Base-by-base conservation (phyloP, 2,113 vertebrate species). In the Micronycteris hirsuta region DNA sequence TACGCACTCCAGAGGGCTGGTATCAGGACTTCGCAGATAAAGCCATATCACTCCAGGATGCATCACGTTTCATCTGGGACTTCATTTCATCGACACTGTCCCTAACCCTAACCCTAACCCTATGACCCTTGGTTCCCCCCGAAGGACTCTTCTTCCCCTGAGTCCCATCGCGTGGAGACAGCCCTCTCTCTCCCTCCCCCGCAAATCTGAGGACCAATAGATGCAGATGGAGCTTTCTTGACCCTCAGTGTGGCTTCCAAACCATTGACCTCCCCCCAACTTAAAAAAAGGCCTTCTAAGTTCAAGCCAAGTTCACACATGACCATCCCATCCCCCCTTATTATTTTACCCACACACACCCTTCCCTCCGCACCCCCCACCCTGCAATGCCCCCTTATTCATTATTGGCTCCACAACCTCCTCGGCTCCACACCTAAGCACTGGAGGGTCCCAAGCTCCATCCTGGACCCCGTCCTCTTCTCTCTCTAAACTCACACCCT, bases 91-190 rank as follows among this genome's bases (percentile, higher is more conserved):
- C 68, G 4, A 4, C 33, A 20, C 26, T 38, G 28, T 19, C 41
- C 31, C 52, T 54, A 19, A 22, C 54, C 54, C 52, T 54, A 17
- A 54, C 52, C 49, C 49, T 52, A 1, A 54, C 52, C 54, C 54
- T 8, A 20, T 20, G 54, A 56, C 20, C 54, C 54, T 49, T 15
- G 3, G 58, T 31, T 76, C 43, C 52, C 36, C 38, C 38, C n/a
- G 49, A 7, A 24, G 26, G 52, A n/a, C 22, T 26, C 26, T 11
- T 36, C 47, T 41, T 45, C 43, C 47, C 16, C 41, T 2, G 7
- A 58, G 28, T 38, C n/a, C 31, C n/a, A 0, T 10, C 6, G 0
- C 2, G 1, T 5, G 13, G 22, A 70, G 16, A 11, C 38, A 11
- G 16, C 10, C 33, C 54, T n/a, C 52, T 31, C 70, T 63, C 31